Base-by-base conservation (phyloP, 2,113 vertebrate species). In the Hemibagrus wyckioides region DNA sequence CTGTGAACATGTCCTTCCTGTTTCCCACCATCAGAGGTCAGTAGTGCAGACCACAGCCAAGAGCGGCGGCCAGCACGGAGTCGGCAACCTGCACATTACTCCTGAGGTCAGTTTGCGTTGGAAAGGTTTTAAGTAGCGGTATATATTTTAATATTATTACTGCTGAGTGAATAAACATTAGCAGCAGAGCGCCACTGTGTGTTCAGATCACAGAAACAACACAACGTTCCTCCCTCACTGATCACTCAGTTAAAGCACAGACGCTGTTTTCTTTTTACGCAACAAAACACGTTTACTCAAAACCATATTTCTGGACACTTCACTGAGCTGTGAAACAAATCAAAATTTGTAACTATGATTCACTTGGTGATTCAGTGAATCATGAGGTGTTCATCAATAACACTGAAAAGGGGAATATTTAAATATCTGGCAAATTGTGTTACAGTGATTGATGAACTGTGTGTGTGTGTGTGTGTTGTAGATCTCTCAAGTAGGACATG, bases 31-130 rank as follows among this genome's bases (percentile, higher is more conserved):
- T 52, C 94, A 97, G 97, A 96, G 96, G 90, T 97, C 97, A 6
- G 97, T 97, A 89, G 95, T 97, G 88, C 97, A 97, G 91, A 93
- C 95, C 1, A 93, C 95, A 69, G 93, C 94, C 0, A 95, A 96
- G 91, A 91, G 95, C 87, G 94, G 94, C 87, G 94, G 94, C 91
- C 96, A 93, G 92, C 94, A 95, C 89, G 94, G 92, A 0, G 94
- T 96, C 87, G 95, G 94, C 92, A 95, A 91, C 67, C 94, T 96
- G 85, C 96, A 97, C 75, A 94, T 97, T 87, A 93, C 95, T 85
- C 95, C 94, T 87, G 97, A 97, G 96, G 97, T 44, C 33, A 59
- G 79, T 15, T 54, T 21, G 25, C 4, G 23, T 28, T 17, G 2
- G 9, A n/a, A 17, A 48, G 25, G 71, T 25, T 76, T 48, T n/a